phyloP scores from a whole-genome alignment of 2,113 vertebrate species.

The Coptodon bakossiorum region DNA sequence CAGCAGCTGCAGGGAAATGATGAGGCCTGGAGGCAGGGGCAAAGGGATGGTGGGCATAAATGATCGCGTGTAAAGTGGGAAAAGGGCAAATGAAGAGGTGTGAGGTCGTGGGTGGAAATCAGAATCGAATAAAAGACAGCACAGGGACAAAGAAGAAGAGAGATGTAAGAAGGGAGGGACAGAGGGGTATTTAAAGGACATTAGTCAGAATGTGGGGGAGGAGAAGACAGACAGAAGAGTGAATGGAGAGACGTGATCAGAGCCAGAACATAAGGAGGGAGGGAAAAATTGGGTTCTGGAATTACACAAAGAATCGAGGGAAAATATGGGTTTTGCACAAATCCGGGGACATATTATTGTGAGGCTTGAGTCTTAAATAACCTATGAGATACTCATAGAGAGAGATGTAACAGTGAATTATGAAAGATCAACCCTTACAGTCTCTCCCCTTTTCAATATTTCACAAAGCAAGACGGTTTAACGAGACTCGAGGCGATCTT shows the following conservation, averaged over 20 bases:
- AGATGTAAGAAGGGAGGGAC: conserved; percentile 10
- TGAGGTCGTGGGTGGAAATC: not conserved
- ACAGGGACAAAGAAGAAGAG: not conserved
- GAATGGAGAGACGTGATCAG: conserved; percentile 42
- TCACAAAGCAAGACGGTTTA: not conserved
- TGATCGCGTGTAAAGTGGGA: not conserved
- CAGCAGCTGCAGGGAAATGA: conserved; percentile 91
- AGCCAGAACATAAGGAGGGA: conserved; percentile 2
- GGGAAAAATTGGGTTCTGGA: not conserved
- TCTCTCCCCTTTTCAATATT: not conserved
- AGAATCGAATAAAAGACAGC: not conserved
- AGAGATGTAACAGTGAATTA: not conserved
- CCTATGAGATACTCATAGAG: not conserved
- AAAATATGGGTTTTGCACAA: conserved; percentile 7
- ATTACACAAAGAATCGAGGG: not conserved
- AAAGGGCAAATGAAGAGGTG: conserved; percentile 1
- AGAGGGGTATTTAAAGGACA: conserved; percentile 51
- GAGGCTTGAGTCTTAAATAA: conserved; percentile 28
- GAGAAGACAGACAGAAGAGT: conserved; percentile 46
- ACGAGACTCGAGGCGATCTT: not conserved
- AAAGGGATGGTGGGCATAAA: not conserved
- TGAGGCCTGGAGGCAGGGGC: conserved; percentile 78
- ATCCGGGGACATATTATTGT: not conserved
- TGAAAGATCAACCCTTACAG: not conserved
- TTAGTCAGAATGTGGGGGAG: conserved; percentile 64